These are phyloP conservation scores for Drosophila trapezifrons DNA, from an alignment of 1,140 invertebrate genomes.

Conservation along the genomic window DNA sequence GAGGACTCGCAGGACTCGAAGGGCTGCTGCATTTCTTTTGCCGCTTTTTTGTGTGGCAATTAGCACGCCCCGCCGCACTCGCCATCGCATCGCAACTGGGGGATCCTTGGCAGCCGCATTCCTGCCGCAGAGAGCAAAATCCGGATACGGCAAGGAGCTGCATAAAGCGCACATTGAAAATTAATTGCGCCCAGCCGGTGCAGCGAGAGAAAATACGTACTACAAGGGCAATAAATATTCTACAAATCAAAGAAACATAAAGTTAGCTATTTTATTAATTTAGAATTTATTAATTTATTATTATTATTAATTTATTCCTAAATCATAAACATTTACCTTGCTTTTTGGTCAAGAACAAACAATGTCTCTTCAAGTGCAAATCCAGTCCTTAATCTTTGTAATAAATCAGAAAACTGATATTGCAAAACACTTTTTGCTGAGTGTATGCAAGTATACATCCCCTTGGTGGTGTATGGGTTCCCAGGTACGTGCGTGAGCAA, in stretches of 20 bases:
- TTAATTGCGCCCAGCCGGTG: conserved; percentile 62
- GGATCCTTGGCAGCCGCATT: conserved; percentile 48
- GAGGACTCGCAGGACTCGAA: conserved; percentile 22
- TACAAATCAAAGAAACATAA: too few species aligned
- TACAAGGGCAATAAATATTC: background rate
- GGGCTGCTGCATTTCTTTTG: conserved; percentile 38
- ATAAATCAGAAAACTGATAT: background rate
- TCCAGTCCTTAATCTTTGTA: background rate
- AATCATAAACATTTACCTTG: background rate
- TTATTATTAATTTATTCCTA: too few species aligned
- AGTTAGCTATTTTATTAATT: too few species aligned
- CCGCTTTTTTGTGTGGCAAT: conserved; percentile 65
- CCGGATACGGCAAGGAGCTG: conserved; percentile 60
- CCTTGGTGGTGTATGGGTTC: conserved; percentile 8
- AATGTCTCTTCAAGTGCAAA: background rate
- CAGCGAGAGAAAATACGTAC: background rate
- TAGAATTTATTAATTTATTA: too few species aligned
- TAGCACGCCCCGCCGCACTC: conserved; percentile 59
- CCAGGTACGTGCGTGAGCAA: conserved; percentile 50
- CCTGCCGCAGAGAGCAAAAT: conserved; percentile 31
- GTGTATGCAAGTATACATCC: conserved; percentile 14
- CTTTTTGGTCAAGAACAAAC: background rate
- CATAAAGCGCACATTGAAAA: conserved; percentile 77
- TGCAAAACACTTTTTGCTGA: accelerated
- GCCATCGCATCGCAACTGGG: conserved; percentile 29